Percentiles rank a stretch among this genome's conserved stretches.
Conservation (phyloP, 2,113 vertebrate genomes). For the Meles meles region DNA sequence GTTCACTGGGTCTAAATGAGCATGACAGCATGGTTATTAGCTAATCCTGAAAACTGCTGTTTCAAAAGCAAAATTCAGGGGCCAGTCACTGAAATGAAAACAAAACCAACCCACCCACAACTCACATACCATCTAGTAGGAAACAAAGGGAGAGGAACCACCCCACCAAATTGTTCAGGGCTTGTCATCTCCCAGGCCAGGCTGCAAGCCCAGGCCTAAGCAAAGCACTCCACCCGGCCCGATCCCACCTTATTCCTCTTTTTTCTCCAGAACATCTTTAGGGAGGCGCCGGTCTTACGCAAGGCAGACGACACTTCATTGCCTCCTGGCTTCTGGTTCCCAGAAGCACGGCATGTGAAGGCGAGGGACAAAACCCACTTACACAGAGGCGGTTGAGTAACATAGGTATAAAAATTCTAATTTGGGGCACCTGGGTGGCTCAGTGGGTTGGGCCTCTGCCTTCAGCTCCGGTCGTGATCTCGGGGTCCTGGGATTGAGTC, state of each 20-base stretch:
- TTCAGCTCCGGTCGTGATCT: no score
- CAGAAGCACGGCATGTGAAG: background rate
- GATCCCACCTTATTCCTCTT: constrained; percentile 20
- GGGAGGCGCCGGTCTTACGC: constrained; percentile 68
- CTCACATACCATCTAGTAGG: constrained; percentile 25
- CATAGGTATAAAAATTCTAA: background rate
- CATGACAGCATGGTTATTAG: background rate
- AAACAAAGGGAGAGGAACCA: constrained; percentile 3
- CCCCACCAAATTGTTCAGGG: constrained; percentile 42
- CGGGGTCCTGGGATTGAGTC: no score
- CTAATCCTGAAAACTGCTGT: constrained; percentile 50
- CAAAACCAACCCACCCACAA: background rate
- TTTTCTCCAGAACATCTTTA: constrained; percentile 64
- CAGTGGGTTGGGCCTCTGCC: no score
- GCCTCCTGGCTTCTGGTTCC: constrained; percentile 58
- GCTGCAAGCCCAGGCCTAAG: constrained; percentile 68
- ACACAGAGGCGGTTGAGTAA: constrained; percentile 23
- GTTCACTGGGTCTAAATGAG: constrained; percentile 1
- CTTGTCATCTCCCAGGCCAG: background rate
- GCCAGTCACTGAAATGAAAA: background rate
- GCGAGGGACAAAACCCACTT: constrained; percentile 51
- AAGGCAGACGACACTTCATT: constrained; percentile 56
- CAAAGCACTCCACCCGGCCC: constrained; percentile 57
- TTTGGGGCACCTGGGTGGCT: no score
- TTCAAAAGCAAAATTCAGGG: constrained; percentile 50